A percentile compares a stretch with the other conserved stretches of the same genome.
phyloP scores from a whole-genome alignment of 2,888 invertebrate species.

The Acleris cristana region DNA sequence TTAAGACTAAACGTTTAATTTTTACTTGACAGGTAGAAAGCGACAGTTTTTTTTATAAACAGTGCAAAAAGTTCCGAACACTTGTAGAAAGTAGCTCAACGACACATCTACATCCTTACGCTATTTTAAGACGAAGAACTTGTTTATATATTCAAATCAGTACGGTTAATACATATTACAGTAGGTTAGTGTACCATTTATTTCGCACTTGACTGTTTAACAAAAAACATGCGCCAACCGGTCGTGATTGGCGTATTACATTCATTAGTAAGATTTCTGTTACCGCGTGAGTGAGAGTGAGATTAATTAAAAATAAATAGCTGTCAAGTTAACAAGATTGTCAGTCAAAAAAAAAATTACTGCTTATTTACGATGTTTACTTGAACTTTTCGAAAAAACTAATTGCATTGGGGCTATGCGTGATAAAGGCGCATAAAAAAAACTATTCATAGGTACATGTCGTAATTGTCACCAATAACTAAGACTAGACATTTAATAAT shows the following conservation, averaged over 20 bases:
- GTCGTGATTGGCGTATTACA: neutral
- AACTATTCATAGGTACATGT: neutral
- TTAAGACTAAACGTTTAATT: neutral
- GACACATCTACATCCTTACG: conserved; percentile 27
- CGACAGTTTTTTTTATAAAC: conserved; percentile 19
- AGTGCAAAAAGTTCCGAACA: conserved; percentile 11
- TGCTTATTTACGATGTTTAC: too few species aligned
- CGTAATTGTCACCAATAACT: neutral
- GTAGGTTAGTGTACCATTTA: conserved; percentile 27
- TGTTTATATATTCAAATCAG: conserved; percentile 2
- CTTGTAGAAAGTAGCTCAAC: conserved; percentile 29
- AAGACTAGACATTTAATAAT: neutral
- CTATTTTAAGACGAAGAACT: conserved; percentile 3
- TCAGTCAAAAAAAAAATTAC: too few species aligned
- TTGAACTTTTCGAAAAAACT: too few species aligned
- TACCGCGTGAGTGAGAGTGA: conserved; percentile 3
- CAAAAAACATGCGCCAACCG: conserved; percentile 21
- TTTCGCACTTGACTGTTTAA: conserved; percentile 19
- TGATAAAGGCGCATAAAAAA: neutral
- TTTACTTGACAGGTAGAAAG: conserved; percentile 1
- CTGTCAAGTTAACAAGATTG: neutral
- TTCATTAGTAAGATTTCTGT: conserved; percentile 14
- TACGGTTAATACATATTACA: conserved; percentile 7
- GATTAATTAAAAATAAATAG: conserved; percentile 4
- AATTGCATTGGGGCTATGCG: too few species aligned